These are phyloP conservation scores for Forbesichthys papilliferus DNA, from an alignment of 2,113 vertebrate genomes.

Conservation along the genomic window DNA sequence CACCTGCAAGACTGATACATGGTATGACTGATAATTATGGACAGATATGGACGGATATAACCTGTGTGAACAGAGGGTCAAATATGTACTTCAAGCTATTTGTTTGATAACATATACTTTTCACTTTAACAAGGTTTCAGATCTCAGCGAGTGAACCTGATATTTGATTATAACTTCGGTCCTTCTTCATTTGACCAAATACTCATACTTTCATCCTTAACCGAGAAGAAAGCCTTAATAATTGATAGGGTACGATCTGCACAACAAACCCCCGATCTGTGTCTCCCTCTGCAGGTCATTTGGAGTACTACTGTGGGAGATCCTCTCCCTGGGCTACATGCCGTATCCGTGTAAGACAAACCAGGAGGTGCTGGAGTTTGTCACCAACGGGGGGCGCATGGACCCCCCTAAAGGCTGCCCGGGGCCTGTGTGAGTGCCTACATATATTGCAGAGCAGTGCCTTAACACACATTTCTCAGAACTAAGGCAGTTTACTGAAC, in stretches of 20 bases:
- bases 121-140: no score
- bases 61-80: not conserved
- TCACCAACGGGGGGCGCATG: constrained; percentile 87
- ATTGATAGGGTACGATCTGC: not conserved
- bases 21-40: constrained; percentile 71
- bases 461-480: not conserved
- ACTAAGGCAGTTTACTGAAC: not conserved
- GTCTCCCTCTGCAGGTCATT: constrained; percentile 86
- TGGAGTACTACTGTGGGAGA: constrained; percentile 92
- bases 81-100: no score
- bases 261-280: constrained; percentile 27
- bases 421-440: constrained; percentile 86
- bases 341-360: constrained; percentile 90
- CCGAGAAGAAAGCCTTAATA: no score
- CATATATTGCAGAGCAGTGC: not conserved
- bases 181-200: not conserved
- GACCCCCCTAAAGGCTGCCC: constrained; percentile 89
- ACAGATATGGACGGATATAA: not conserved
- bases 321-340: constrained; percentile 92
- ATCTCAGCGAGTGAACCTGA: not conserved
- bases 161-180: not conserved
- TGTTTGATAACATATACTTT: no score
- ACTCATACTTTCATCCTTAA: no score
- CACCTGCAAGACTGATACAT: constrained; percentile 94
- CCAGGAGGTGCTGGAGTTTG: constrained; percentile 91